Base-by-base conservation (phyloP, 2,888 invertebrate genomes). In the Exocentrus adspersus region DNA sequence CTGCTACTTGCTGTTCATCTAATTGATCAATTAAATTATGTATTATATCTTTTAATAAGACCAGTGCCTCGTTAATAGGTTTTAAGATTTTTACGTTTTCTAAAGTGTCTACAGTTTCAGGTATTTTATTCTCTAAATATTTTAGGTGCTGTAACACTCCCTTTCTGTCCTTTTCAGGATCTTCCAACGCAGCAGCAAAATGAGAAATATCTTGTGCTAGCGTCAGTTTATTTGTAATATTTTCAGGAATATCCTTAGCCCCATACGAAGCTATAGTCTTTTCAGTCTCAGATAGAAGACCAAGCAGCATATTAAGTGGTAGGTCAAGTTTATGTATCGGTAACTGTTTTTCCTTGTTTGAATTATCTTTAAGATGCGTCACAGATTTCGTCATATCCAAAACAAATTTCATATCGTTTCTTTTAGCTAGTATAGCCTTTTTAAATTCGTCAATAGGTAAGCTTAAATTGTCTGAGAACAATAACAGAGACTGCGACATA, bases 381-480 rank as follows among this genome's bases (percentile, higher is more conserved):
- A 43, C 24, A 2, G 48, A 52, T 20, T 59, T 54, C 16, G 46
- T 64, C 0, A 75, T 45, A 9, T 60, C 37, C 60, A 65, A 65
- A 7, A 64, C 41, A 50, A 72, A 70, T 14, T 54, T 61, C 19
- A 68, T 62, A 41, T 75, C 75, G 19, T 67, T 65, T 53, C 75
- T 58, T 42, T 67, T 70, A 16, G 69, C 54, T n/a, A 69, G 28
- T 7, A 62, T 37, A 20, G 53, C 10, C 43, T 51, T 60, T 16
- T 60, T 60, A 14, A 73, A 43, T 16, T 69, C 52, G 10, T 61
- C 30, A 48, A 57, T 45, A 6, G 72, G 10, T n/a, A 16, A 41
- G n/a, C 64, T 37, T 17, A 74, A 16, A 37, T 51, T 50, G n/a
- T 51, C 51, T 0, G 43, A 17, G 43, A 74, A 73, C 12, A 75